These are phyloP conservation scores for Lagopus muta DNA, from an alignment of 2,113 vertebrate genomes.

Conservation along the genomic window DNA sequence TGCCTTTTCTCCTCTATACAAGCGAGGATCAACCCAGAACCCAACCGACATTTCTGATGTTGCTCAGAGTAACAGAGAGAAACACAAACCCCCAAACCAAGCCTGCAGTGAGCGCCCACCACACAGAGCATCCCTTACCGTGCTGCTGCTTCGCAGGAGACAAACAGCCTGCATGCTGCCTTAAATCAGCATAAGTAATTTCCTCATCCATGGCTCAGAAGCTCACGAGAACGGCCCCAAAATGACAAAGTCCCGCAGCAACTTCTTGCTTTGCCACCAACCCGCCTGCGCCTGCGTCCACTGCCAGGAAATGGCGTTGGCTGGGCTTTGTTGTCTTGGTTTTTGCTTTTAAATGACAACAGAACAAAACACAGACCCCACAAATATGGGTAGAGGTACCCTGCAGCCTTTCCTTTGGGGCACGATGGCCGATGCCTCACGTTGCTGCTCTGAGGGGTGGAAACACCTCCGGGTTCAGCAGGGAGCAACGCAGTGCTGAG, in stretches of 20 bases:
- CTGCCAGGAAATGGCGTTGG: neutral
- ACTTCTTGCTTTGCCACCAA: neutral
- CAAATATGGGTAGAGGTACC: no score
- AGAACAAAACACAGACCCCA: no score
- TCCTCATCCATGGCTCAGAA: neutral
- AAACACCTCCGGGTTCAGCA: neutral
- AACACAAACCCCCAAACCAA: neutral
- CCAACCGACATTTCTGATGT: fast-evolving
- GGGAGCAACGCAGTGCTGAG: neutral
- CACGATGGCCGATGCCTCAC: neutral
- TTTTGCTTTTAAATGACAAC: neutral
- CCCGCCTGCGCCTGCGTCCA: fast-evolving
- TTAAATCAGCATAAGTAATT: neutral
- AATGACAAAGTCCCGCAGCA: neutral
- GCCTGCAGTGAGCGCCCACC: neutral
- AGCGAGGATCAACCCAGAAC: neutral
- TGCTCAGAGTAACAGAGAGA: neutral
- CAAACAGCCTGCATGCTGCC: neutral
- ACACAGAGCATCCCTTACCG: neutral
- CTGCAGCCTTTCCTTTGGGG: neutral
- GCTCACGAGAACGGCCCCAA: neutral
- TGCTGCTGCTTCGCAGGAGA: fast-evolving
- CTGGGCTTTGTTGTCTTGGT: neutral
- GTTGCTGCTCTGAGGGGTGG: neutral
- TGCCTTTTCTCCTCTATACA: neutral